These are phyloP conservation scores for Geotria australis DNA, from an alignment of 2,797 vertebrate species.

Conservation along the genomic window DNA sequence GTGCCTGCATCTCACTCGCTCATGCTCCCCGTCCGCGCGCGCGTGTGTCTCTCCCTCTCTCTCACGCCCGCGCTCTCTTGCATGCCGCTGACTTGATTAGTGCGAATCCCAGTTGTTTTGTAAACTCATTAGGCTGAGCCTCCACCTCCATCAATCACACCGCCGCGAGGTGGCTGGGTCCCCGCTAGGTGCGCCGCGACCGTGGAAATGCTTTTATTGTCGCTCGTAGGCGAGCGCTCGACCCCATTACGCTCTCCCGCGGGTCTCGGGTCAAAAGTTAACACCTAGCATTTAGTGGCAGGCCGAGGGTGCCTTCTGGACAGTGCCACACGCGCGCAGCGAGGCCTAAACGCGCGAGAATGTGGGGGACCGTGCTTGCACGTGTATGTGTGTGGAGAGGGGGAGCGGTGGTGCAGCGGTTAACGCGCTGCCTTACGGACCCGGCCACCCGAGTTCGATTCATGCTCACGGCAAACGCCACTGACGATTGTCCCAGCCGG, in stretches of 20 bases:
- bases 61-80: neutral
- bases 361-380: too few species aligned
- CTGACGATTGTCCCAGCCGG: too few species aligned
- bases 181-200: neutral
- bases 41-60: neutral
- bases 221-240: neutral
- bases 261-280: neutral
- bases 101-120: neutral
- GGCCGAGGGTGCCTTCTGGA: too few species aligned
- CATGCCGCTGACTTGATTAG: neutral
- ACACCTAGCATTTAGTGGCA: neutral
- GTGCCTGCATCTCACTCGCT: too few species aligned
- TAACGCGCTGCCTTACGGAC: too few species aligned
- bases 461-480: too few species aligned
- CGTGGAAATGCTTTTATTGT: neutral
- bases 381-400: too few species aligned
- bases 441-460: too few species aligned
- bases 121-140: slow-evolving; percentile 1
- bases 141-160: neutral
- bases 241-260: neutral
- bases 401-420: too few species aligned
- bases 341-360: too few species aligned
- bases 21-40: too few species aligned
- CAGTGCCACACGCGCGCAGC: too few species aligned
- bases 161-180: neutral